Percentiles rank a stretch among this genome's conserved stretches.
phyloP scores from a whole-genome alignment of 2,888 invertebrate genomes.

The Panopea generosa region DNA sequence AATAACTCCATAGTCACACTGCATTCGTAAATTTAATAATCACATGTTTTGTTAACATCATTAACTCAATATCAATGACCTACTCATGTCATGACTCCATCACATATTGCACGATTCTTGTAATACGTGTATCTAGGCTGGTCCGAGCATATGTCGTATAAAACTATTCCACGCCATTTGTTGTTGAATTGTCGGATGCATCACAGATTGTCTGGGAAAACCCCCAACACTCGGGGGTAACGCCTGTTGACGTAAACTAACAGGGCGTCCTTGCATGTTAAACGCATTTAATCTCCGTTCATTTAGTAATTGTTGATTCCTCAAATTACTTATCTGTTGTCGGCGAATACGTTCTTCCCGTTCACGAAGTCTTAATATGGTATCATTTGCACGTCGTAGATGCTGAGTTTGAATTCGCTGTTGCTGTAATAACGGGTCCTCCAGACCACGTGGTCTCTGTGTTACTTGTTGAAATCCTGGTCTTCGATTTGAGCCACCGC shows the following conservation, averaged over 20 bases:
- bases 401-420: too few species aligned
- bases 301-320: not conserved
- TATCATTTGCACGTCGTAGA: too few species aligned
- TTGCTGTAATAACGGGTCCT: conserved; percentile 6
- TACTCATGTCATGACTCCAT: too few species aligned
- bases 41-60: too few species aligned
- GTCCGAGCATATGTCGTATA: conserved; percentile 45
- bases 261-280: too few species aligned
- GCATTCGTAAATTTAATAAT: too few species aligned
- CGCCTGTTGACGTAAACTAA: too few species aligned
- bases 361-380: not conserved
- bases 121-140: too few species aligned
- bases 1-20: too few species aligned
- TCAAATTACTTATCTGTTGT: not conserved
- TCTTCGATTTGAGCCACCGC: conserved; percentile 44
- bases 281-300: not conserved
- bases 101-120: too few species aligned
- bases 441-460: not conserved
- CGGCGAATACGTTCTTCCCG: not conserved
- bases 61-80: too few species aligned
- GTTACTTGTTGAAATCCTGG: conserved; percentile 10
- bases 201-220: conserved; percentile 6
- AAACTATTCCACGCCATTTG: conserved; percentile 51
- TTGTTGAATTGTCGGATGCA: conserved; percentile 39
- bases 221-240: not conserved